Base-by-base conservation (phyloP, 2,888 invertebrate genomes). In the Ectobius pallidus region DNA sequence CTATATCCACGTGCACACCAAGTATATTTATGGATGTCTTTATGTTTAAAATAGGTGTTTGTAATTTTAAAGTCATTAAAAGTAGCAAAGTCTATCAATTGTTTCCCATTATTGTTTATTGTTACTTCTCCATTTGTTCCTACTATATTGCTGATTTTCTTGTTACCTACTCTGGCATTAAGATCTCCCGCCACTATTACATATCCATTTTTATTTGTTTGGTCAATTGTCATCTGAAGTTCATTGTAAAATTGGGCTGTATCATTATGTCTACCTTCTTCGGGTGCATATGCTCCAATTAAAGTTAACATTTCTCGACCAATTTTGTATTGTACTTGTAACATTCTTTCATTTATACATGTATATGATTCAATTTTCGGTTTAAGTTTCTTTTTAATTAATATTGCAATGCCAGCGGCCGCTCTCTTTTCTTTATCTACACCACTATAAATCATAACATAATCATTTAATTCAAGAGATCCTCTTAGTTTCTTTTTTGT, bases 401-500 rank as follows among this genome's bases (percentile, higher is more conserved):
- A n/a, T 6, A 49, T n/a, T 49, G 49, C 16, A 14, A 49, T 11
- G 7, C 49, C 20, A 11, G 20, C 49, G 4, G 49, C 49, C 6
- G 11, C 49, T 49, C 49, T 14, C n/a, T 49, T 49, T 49, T 6
- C 49, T 49, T n/a, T 14, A 14, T 14, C n/a, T 11, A 11, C 49
- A 11, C 49, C 49, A 6, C 20, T 14, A n/a, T 49, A 49, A 14
- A 49, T 18, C n/a, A 49, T 49, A n/a, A 18, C n/a, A 18, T 11
- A 49, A 6, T 49, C 20, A 6, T 49, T 18, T n/a, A 49, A 49
- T 49, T 49, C 49, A 6, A 18, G n/a, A 11, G 49, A 14, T 4
- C 49, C 49, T 49, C n/a, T 49, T 4, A 49, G 20, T 49, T 49
- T 49, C 49, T 49, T 49, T 18, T 49, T 49, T 14, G 49, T 49